These are phyloP conservation scores for Yponomeuta evonymella DNA, from an alignment of 2,888 invertebrate species.

Conservation along the genomic window DNA sequence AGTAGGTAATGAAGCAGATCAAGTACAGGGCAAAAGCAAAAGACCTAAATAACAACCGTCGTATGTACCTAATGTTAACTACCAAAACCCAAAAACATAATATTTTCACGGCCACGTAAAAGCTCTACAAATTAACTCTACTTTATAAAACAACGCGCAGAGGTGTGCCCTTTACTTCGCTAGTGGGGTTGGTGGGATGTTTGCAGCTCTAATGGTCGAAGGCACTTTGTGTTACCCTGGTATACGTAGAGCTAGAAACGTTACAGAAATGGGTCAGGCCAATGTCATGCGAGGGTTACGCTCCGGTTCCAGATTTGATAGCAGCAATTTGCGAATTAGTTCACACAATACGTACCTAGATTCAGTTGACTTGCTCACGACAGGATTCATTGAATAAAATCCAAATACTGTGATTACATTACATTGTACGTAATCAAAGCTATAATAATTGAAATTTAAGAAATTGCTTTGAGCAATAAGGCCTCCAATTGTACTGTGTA, in stretches of 20 bases:
- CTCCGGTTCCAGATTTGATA: background rate
- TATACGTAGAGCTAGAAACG: slow-evolving; percentile 11
- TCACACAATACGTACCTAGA: background rate
- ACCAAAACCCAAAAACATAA: slow-evolving; percentile 16
- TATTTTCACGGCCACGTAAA: slow-evolving; percentile 16
- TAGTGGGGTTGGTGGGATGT: slow-evolving; percentile 33
- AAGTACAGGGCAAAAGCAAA: too few relatives aligned
- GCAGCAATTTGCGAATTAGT: slow-evolving; percentile 8
- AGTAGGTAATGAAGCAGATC: too few relatives aligned
- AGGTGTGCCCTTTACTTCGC: slow-evolving; percentile 39
- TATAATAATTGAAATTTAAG: too few relatives aligned
- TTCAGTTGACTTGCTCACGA: too few relatives aligned
- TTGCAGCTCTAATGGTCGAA: slow-evolving; percentile 42
- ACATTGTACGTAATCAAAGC: too few relatives aligned
- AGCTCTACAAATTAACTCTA: slow-evolving; percentile 24
- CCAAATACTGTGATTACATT: too few relatives aligned
- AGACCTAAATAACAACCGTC: too few relatives aligned
- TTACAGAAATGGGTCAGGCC: slow-evolving; percentile 51
- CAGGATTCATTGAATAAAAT: too few relatives aligned
- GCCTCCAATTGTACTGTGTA: too few relatives aligned
- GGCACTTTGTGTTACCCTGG: background rate
- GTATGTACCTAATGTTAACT: too few relatives aligned
- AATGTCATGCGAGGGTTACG: slow-evolving; percentile 47
- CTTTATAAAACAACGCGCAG: slow-evolving; percentile 24
- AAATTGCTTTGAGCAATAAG: too few relatives aligned